Evolutionary conservation across 1,140 invertebrate genomes (phyloP), one percentile per base, ranked within the genome.

Genomic region (Lutraria rhynchaena): DNA sequence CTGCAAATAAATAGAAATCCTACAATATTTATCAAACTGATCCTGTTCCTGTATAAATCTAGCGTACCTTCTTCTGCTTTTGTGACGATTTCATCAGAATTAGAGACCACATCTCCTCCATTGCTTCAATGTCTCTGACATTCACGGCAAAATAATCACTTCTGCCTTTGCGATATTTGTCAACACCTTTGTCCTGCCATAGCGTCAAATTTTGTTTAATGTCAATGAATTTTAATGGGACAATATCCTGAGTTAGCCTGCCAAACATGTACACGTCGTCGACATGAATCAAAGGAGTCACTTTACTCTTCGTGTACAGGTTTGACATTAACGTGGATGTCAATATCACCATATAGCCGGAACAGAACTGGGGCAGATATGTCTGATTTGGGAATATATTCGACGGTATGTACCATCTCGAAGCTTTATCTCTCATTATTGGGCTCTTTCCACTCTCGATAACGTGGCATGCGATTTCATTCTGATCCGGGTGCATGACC

Each of bases 191-290:
- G 7, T 81, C 69, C 33, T 86, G 70, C 53, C 53, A 63, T 15
- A 85, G 49, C 3, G 82, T 82, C 11, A 85, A 33, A 69, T 87
- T 85, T 15, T 53, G 24, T 27, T 58, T 70, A 37, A 84, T 65
- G 44, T 87, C 71, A 2, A 82, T 71, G 53, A 67, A 86, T 2
- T 57, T 67, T 22, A 87, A 35, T 13, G 49, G 41, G 49, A n/a
- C 49, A 13, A 71, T 37, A 9, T 85, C 67, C 29, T 80, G 24
- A n/a, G 85, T 67, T 27, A 92, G 74, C 11, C 91, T 31, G 11
- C 92, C 92, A 33, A 90, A 92, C 13, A 92, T 84, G 74, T 92
- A 93, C 0, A 89, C 91, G 73, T 93, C 92, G 75, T 93, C 92
- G 46, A 93, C 86, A 31, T 87, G 87, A 44, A 92, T 87, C 41